A percentile compares a stretch with the other conserved stretches of the same genome.
Conservation (phyloP, 1,140 invertebrate genomes). For the Macrobrachium rosenbergii region DNA sequence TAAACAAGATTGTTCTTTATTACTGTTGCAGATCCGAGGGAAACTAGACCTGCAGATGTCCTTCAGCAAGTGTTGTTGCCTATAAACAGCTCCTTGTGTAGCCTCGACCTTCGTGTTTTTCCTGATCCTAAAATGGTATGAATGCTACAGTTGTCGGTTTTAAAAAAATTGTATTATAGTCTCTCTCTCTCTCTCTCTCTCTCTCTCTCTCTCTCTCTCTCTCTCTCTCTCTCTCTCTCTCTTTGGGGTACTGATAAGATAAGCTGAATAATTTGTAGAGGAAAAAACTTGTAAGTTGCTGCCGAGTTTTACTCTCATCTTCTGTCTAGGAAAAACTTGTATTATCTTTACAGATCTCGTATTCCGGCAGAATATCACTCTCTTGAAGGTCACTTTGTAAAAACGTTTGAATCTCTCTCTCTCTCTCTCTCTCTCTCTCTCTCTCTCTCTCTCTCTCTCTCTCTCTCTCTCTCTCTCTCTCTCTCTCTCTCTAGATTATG, state of each 20-base stretch:
- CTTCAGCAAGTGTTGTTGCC: background rate
- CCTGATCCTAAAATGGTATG: background rate
- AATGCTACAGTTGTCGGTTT: background rate
- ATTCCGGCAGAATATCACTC: too few relatives aligned
- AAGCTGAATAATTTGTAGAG: too few relatives aligned
- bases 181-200: background rate
- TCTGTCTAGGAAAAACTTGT: too few relatives aligned
- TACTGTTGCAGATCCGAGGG: background rate
- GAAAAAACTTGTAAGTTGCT: too few relatives aligned
- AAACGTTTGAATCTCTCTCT: too few relatives aligned
- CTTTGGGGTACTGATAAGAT: too few relatives aligned
- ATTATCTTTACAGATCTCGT: too few relatives aligned
- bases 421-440: slow-evolving; percentile 30
- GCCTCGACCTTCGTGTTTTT: background rate
- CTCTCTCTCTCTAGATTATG: too few relatives aligned
- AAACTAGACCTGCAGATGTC: background rate
- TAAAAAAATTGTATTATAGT: background rate
- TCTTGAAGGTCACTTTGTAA: too few relatives aligned
- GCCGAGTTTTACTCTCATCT: too few relatives aligned
- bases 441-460: background rate
- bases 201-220: background rate
- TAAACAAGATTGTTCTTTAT: too few relatives aligned
- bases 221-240: background rate
- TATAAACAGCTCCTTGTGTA: background rate
- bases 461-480: background rate